A percentile compares a stretch with the other conserved stretches of the same genome.
These are phyloP conservation scores for Nipponacmea schrenckii DNA, from an alignment of 2,888 invertebrate species.

Conservation along the genomic window DNA sequence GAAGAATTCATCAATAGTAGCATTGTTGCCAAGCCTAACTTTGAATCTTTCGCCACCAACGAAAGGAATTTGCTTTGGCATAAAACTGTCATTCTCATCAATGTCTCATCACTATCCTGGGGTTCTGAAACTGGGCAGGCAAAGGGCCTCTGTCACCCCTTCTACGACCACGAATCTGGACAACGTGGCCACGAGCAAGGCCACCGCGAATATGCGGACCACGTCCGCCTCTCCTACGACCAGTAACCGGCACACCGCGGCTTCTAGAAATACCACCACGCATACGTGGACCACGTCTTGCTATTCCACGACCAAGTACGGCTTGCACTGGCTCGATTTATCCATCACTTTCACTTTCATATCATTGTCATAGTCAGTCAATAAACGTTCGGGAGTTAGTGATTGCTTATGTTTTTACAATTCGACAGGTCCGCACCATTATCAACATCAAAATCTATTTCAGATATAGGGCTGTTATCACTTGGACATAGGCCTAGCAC, in stretches of 20 bases:
- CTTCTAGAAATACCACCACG: not conserved
- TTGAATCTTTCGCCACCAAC: not conserved
- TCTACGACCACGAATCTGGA: not conserved
- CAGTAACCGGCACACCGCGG: not conserved
- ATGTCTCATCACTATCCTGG: not conserved
- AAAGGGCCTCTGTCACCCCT: not conserved
- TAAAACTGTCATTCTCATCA: not conserved
- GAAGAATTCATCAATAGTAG: conserved; percentile 6
- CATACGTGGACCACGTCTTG: not conserved
- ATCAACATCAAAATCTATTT: not conserved
- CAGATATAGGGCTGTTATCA: not conserved
- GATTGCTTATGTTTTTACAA: not conserved
- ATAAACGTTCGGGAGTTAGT: not conserved
- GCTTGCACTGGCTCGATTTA: not conserved
- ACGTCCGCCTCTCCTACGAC: not conserved
- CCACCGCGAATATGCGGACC: not conserved
- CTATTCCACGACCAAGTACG: not conserved
- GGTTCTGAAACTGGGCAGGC: not conserved
- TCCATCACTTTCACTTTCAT: not conserved
- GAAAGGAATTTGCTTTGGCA: not conserved
- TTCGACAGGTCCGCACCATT: not conserved
- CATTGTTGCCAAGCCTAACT: not conserved
- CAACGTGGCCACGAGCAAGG: not conserved
- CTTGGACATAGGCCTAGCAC: not conserved
- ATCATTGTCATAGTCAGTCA: not conserved